Percentiles rank a stretch among this genome's conserved stretches.
Conservation (phyloP, 2,797 vertebrate genomes). For the Acanthornis magna region DNA sequence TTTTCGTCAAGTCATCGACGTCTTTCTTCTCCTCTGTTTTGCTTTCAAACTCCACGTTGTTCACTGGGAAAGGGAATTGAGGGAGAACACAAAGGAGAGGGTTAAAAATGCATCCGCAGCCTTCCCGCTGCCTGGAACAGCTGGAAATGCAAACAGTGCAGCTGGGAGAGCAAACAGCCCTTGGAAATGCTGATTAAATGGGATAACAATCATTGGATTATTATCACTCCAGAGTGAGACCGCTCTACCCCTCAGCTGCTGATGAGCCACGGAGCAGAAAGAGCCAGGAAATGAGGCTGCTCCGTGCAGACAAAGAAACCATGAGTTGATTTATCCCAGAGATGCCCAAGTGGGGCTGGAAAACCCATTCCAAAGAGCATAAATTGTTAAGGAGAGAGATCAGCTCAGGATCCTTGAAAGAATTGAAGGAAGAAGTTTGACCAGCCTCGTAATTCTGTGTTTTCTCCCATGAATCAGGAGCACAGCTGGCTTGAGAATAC, state of each 20-base stretch:
- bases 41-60: slow-evolving; percentile 86
- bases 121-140: background rate
- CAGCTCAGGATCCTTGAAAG: background rate
- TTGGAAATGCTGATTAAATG: background rate
- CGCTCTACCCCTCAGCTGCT: background rate
- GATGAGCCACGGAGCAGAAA: background rate
- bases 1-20: slow-evolving; percentile 73
- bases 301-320: background rate
- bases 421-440: background rate
- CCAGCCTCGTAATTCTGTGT: accelerated
- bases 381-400: background rate
- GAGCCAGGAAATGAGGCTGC: slow-evolving; percentile 20
- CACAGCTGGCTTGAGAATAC: background rate
- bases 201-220: slow-evolving; percentile 1
- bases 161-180: slow-evolving; percentile 30
- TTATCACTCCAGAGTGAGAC: background rate
- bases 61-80: slow-evolving; percentile 75
- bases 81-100: background rate
- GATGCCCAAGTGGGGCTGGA: background rate
- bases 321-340: background rate
- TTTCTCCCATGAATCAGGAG: background rate
- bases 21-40: slow-evolving; percentile 92
- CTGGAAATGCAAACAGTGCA: slow-evolving; percentile 27
- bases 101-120: background rate
- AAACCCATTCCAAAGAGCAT: background rate